phyloP scores from a whole-genome alignment of 2,797 vertebrate species.

The Amblyraja radiata region DNA sequence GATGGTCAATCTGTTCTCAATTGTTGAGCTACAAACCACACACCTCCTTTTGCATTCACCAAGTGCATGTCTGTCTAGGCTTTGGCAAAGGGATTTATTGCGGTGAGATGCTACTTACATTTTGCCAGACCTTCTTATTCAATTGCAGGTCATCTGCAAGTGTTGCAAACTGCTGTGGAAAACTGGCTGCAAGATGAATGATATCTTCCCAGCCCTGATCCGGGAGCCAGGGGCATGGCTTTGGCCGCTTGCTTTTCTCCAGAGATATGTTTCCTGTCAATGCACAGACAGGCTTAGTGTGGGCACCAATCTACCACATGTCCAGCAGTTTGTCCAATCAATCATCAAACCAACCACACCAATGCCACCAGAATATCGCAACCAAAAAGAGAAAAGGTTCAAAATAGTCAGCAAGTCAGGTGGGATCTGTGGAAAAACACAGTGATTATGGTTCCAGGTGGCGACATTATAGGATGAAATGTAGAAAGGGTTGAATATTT shows the following conservation, averaged over 20 bases:
- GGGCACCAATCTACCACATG: background rate
- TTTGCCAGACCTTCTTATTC: conserved; percentile 66
- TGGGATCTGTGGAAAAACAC: too few species aligned
- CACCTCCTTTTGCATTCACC: background rate
- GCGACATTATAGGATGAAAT: background rate
- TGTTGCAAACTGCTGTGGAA: conserved; percentile 67
- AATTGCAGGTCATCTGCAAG: conserved; percentile 76
- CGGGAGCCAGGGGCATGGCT: conserved; percentile 75
- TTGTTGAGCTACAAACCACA: background rate
- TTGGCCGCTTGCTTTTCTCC: conserved; percentile 76
- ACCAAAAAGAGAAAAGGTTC: too few species aligned
- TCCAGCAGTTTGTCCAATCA: background rate
- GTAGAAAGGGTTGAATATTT: background rate
- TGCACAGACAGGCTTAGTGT: too few species aligned
- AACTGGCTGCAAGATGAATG: conserved; percentile 69
- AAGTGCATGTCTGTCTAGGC: too few species aligned
- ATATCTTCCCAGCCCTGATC: conserved; percentile 94
- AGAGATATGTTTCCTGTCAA: conserved; percentile 80
- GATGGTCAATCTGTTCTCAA: background rate
- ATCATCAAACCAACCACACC: background rate
- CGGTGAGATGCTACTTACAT: conserved; percentile 58
- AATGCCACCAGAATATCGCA: too few species aligned
- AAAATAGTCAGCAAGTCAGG: too few species aligned
- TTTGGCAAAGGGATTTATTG: background rate
- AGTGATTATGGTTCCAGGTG: too few species aligned